A percentile compares a stretch with the other conserved stretches of the same genome.
phyloP scores from a whole-genome alignment of 2,113 vertebrate species.

The Ursus arctos region DNA sequence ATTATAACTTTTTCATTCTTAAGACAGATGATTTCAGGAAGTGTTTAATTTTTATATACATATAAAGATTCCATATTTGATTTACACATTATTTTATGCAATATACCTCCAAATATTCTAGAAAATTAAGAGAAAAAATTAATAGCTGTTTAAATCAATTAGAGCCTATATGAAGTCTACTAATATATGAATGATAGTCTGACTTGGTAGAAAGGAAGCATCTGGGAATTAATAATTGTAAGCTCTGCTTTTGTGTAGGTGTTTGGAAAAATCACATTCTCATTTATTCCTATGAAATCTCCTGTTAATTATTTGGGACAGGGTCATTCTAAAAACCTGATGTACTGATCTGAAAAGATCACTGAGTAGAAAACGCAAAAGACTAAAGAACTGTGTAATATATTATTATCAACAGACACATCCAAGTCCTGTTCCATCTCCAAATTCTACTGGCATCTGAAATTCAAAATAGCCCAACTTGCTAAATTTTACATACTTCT shows the following conservation, averaged over 20 bases:
- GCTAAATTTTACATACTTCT: neutral
- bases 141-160: neutral
- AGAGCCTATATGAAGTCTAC: neutral
- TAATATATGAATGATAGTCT: neutral
- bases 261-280: neutral
- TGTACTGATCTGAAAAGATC: neutral
- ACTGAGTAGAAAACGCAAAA: neutral
- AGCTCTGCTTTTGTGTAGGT: neutral
- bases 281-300: neutral
- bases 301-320: neutral
- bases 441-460: neutral
- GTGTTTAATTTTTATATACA: neutral
- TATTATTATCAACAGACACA: neutral
- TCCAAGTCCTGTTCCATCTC: neutral
- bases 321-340: neutral
- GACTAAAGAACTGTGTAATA: neutral
- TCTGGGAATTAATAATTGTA: neutral
- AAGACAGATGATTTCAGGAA: conserved; percentile 22
- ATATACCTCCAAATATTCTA: neutral
- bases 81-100: neutral
- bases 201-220: neutral
- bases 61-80: neutral
- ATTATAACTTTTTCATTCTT: neutral
- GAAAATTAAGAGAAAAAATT: conserved; percentile 18
- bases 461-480: neutral